Evolutionary conservation across 2,888 invertebrate genomes (phyloP).

Genomic region (Dermolepida albohirtum): DNA sequence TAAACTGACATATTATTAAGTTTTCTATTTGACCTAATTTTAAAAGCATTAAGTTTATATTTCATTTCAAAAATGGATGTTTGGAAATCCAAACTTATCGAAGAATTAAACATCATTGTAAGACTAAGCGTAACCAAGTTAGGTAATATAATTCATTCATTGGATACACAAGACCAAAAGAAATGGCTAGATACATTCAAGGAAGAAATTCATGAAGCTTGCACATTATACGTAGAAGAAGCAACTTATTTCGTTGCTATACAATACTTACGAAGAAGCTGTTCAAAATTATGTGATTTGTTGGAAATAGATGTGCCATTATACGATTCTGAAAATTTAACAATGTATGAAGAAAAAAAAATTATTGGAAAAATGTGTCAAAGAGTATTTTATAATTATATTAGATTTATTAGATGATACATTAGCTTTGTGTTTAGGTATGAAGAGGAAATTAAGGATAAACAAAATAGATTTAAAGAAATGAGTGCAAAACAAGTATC

Average conservation of each 20-base stretch:
- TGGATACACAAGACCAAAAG: neutral
- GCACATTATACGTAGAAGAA: neutral
- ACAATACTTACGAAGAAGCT: neutral
- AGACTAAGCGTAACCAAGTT: neutral
- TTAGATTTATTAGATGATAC: neutral
- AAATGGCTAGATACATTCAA: constrained; percentile 7
- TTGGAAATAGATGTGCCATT: neutral
- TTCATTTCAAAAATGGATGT: neutral
- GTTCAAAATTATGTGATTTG: neutral
- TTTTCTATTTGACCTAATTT: too few species aligned
- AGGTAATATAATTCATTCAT: neutral
- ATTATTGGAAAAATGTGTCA: neutral
- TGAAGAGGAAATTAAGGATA: neutral
- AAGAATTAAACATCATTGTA: neutral
- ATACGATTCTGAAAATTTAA: neutral
- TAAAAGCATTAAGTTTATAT: too few species aligned
- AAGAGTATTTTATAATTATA: neutral
- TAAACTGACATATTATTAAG: too few species aligned
- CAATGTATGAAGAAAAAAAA: constrained; percentile 17
- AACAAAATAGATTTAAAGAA: constrained; percentile 3
- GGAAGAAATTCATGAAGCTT: constrained; percentile 10
- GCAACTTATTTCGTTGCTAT: constrained; percentile 14
- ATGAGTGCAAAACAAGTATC: neutral
- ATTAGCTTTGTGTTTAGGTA: neutral
- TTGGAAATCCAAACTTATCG: neutral